Base-by-base conservation (phyloP, 2,888 invertebrate species). In the Erpobdella octoculata region DNA sequence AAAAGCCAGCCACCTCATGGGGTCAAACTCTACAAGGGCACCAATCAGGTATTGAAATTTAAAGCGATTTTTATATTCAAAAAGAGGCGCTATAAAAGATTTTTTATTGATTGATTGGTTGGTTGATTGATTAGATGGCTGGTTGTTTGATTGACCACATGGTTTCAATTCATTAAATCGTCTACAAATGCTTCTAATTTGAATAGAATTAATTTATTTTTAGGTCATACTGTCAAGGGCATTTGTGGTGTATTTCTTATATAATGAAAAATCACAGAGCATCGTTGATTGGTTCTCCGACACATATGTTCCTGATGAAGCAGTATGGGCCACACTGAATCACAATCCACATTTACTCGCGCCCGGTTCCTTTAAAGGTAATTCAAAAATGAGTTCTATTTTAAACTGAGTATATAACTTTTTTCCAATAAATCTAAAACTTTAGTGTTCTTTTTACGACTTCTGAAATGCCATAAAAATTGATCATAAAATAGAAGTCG, bases 301-400 rank as follows among this genome's bases (percentile, higher is more conserved):
- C 65, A 75, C 74, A 9, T 33, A 58, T 1, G 73, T 71, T 1
- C 75, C 75, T 18, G 75, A 75, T 31, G 75, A 75, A 58, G 73
- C 71, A 65, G 64, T 75, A 18, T 69, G 72, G 72, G 74, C 75
- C 12, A 73, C 74, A 6, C 48, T 75, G 59, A 75, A 75, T 62
- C 74, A 75, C 71, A 75, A 74, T 28, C 70, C 71, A 12, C 71
- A 73, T n/a, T 67, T 75, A 25, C 62, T 65, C 1, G 75, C 74
- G 8, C 75, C 75, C 1, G 75, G 75, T 3, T 36, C 46, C 21
- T 75, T 72, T 41, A 71, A 35, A 31, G 74, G 74, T 74, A 64
- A 37, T 15, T 38, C 21, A 41, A 1, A n/a, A n/a, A n/a, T n/a
- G n/a, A n/a, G n/a, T n/a, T n/a, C n/a, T n/a, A n/a, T n/a, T n/a